Percentiles rank a stretch among this genome's conserved stretches.
These are phyloP conservation scores for Ceyx cyanopectus DNA, from an alignment of 2,113 vertebrate genomes.

Conservation along the genomic window DNA sequence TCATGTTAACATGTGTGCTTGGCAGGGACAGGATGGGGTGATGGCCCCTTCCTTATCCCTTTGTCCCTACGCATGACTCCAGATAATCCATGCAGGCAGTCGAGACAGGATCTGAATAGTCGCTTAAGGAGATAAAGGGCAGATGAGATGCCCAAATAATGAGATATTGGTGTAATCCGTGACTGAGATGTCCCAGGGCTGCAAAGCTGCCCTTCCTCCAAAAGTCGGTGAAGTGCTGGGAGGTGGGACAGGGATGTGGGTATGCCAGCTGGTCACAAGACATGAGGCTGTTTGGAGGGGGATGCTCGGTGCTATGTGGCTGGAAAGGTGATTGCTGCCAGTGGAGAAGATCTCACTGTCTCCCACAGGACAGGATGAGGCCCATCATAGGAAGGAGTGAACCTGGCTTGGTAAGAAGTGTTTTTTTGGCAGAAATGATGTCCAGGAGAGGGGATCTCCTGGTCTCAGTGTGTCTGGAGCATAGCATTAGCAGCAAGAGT, in stretches of 20 bases:
- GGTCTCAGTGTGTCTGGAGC: neutral
- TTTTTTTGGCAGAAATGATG: neutral
- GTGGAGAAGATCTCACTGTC: neutral
- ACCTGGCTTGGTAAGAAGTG: neutral
- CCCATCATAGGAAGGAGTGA: fast-evolving
- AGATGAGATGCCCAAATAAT: neutral
- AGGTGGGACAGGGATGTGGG: neutral
- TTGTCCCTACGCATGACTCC: fast-evolving
- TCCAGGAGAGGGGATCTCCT: neutral
- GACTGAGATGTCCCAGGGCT: neutral
- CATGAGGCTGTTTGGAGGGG: fast-evolving
- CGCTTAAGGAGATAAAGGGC: neutral
- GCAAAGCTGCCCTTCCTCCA: neutral
- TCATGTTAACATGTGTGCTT: neutral
- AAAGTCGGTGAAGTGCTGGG: neutral
- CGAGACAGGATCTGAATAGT: neutral
- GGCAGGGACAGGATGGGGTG: neutral
- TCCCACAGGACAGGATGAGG: neutral
- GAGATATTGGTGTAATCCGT: neutral
- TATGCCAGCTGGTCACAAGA: neutral
- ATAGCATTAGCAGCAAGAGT: neutral
- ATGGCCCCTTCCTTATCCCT: neutral
- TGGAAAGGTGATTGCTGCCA: fast-evolving
- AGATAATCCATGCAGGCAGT: neutral
- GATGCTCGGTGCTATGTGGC: fast-evolving